Evolutionary conservation across 1,140 invertebrate species (phyloP).

Genomic region (Aleiodes sp.): DNA sequence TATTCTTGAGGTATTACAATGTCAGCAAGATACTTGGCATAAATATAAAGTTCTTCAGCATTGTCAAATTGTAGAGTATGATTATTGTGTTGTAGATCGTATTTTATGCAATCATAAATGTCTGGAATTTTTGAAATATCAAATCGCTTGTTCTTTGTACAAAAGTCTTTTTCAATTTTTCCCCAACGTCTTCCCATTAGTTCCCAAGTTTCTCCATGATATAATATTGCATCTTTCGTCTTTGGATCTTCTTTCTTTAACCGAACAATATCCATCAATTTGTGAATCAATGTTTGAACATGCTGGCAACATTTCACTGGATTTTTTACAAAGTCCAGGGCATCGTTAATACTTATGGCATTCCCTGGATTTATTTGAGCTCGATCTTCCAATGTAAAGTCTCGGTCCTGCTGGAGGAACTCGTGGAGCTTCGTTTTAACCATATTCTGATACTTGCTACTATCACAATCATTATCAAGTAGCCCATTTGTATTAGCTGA

Average conservation of each 20-base stretch:
- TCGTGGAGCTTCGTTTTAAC: conserved; percentile 95
- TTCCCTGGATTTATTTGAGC: conserved; percentile 89
- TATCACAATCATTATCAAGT: conserved; percentile 97
- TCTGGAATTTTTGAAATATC: conserved; percentile 99
- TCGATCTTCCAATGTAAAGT: conserved; percentile 88
- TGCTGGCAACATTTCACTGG: conserved; percentile 93
- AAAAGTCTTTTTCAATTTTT: conserved; percentile 99
- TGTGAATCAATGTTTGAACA: conserved; percentile 86
- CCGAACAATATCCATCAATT: conserved; percentile 85
- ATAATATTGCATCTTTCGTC: conserved; percentile 90
- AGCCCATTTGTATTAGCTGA: conserved; percentile 98
- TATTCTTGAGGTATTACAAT: conserved; percentile 99
- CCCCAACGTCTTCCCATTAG: conserved; percentile 97
- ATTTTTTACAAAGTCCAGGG: conserved; percentile 96
- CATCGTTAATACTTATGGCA: conserved; percentile 86
- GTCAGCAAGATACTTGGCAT: conserved; percentile 95
- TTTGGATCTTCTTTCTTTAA: conserved; percentile 88
- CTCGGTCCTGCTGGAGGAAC: conserved; percentile 89
- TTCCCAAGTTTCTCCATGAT: conserved; percentile 99
- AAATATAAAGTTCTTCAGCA: conserved; percentile 94
- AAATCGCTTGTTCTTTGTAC: conserved; percentile 89
- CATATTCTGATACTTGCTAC: conserved; percentile 94
- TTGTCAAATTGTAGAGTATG: conserved; percentile 93
- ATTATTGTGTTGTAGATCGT: conserved; percentile 98
- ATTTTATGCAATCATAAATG: conserved; percentile 99